These are phyloP conservation scores for Zaprionus gabonicus DNA, from an alignment of 1,140 invertebrate species.

Conservation along the genomic window DNA sequence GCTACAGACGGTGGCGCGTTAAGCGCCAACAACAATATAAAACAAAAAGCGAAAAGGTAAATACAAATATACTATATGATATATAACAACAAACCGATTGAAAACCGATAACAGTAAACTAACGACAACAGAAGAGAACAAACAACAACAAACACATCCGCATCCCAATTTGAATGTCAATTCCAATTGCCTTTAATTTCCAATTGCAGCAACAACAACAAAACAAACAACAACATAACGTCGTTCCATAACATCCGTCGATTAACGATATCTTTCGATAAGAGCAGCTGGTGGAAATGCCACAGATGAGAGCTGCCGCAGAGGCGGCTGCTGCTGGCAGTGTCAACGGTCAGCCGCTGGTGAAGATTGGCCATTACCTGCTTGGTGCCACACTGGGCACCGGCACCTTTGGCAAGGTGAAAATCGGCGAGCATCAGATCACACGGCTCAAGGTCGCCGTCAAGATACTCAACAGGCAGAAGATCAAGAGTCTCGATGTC, in stretches of 20 bases:
- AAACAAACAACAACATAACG: neutral
- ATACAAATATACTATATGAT: neutral
- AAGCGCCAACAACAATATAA: constrained; percentile 22
- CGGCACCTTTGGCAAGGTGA: constrained; percentile 98
- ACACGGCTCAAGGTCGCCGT: constrained; percentile 99
- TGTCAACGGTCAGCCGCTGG: constrained; percentile 87
- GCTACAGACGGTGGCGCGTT: constrained; percentile 26
- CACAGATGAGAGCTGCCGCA: constrained; percentile 72
- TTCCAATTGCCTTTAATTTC: constrained; percentile 16
- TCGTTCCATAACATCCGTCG: neutral
- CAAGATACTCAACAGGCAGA: constrained; percentile 99
- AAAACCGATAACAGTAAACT: neutral
- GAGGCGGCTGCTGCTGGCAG: constrained; percentile 64
- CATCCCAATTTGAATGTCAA: constrained; percentile 13
- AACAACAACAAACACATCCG: constrained; percentile 5
- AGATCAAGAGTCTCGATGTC: constrained; percentile 99
- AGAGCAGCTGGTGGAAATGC: constrained; percentile 52
- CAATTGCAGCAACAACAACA: constrained; percentile 6
- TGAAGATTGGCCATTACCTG: constrained; percentile 97
- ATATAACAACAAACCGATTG: neutral
- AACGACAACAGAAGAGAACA: neutral
- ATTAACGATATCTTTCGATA: constrained; percentile 13
- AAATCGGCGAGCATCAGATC: constrained; percentile 98
- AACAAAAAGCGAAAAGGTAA: neutral
- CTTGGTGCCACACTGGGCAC: constrained; percentile 94